Percentiles rank a stretch among this genome's conserved stretches.
Evolutionary conservation across 2,888 invertebrate species (phyloP).

Genomic region (Agrochola lota): DNA sequence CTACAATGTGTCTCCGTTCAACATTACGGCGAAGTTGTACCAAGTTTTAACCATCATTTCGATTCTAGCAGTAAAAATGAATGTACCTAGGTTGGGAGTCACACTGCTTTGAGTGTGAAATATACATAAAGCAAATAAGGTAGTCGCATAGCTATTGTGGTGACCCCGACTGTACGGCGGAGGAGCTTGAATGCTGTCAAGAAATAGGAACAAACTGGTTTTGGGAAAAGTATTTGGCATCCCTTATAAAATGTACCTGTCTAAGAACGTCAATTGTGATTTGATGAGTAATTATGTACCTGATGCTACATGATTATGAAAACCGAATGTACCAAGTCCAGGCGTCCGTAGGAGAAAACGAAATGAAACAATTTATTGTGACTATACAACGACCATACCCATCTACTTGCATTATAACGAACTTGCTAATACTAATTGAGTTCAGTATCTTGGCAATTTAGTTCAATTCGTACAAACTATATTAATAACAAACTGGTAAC

Average conservation of each 20-base stretch:
- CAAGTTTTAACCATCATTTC: conserved; percentile 7
- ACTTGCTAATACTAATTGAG: conserved; percentile 6
- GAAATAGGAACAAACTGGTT: background rate
- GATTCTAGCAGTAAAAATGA: background rate
- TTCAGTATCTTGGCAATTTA: conserved; percentile 6
- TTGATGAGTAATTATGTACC: background rate
- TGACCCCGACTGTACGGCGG: too few species aligned
- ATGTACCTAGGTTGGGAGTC: background rate
- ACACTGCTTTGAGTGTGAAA: background rate
- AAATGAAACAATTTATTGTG: background rate
- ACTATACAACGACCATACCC: background rate
- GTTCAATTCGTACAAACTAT: conserved; percentile 28
- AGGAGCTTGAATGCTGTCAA: too few species aligned
- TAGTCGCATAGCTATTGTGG: background rate
- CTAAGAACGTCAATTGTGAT: background rate
- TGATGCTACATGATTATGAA: background rate
- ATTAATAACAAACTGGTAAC: conserved; percentile 28
- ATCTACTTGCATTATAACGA: background rate
- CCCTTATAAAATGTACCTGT: background rate
- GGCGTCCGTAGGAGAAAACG: background rate
- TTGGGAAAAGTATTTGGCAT: background rate
- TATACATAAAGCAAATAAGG: background rate
- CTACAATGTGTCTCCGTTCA: background rate
- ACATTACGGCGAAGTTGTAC: background rate
- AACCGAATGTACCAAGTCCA: too few species aligned